Evolutionary conservation across 1,140 invertebrate genomes (phyloP), one percentile per base, ranked within the genome.

Genomic region (Eumaeus atala): DNA sequence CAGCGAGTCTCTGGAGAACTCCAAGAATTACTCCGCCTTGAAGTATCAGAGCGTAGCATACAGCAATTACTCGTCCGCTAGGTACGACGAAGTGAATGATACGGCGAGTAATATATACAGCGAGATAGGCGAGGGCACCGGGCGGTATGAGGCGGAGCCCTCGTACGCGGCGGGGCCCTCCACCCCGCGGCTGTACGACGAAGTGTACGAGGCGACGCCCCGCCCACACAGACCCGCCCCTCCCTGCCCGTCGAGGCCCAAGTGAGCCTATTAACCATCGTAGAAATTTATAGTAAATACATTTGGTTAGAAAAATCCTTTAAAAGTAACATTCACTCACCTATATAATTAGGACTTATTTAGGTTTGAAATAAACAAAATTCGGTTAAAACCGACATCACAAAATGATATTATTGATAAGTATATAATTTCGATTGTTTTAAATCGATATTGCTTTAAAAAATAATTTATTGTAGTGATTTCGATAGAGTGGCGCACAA

Each of bases 21-120:
- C 78, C 0, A 87, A 87, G 58, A 84, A 87, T 54, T 87, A 84
- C 55, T 77, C 77, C 0, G 74, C 77, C 0, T 49, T 77, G 12
- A 87, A 87, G 37, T 84, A 87, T 67, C 79, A 87, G 48, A 79
- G 79, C 55, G 63, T 77, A 0, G 76, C 81, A 47, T 76, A 74
- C 37, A 67, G 63, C 16, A 56, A 63, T 0, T 74, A 77, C 1
- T 68, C 71, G 9, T 73, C 74, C 0, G 59, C 67, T 9, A 48
- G 51, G 17, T 82, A 84, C 33, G 78, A 82, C 36, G 78, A 75
- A 49, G 78, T 82, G 0, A 72, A 74, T n/a, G 83, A 81, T 11
- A 68, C 74, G 0, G 64, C 65, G 0, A 77, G 72, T 61, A 82
- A 83, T 48, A 52, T 84, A 7, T 86, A 86, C 37, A 83, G 79